Evolutionary conservation across 2,888 invertebrate species (phyloP), one percentile per base, ranked within the genome.

Genomic region (Lamproptera curius): DNA sequence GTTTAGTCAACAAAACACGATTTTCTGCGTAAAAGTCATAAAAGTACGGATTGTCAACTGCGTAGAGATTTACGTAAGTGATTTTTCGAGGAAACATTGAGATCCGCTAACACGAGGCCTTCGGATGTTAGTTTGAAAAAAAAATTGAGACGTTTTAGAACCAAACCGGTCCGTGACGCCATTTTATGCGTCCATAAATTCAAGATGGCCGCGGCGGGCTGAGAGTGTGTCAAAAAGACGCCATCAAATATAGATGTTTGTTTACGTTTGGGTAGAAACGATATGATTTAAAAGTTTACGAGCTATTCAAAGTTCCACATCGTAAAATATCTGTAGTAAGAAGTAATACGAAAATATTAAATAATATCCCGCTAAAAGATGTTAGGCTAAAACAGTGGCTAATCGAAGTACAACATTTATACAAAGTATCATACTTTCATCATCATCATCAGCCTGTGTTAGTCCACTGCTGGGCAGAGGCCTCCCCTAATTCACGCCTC

Each of bases 191-290:
- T 1, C 37, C 16, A 42, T 42, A 47, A 47, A 47, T 47, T 13
- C 23, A 14, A 28, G 47, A 13, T 23, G 42, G 17, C 42, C 42
- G 33, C 14, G 42, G 17, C 26, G 39, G 40, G n/a, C 46, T 17
- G 13, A 4, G 33, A 47, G 47, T 47, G 26, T 47, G 37, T 37
- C 42, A 47, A 47, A n/a, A 42, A 31, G 11, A 26, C 11, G 9
- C 17, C 10, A 11, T 38, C 38, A 16, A 42, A 47, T 47, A 38
- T 17, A 42, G 42, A 42, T 47, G 42, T 42, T 47, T 47, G 16
- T 47, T 9, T 47, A 37, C 11, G 31, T 37, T 34, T 17, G 13
- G 34, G 34, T 23, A 8, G 17, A 11, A n/a, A 14, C 9, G 15
- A 14, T 46, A 31, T 39, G 31, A 31, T 43, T 23, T 16, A 10